Percentiles rank a stretch among this genome's conserved stretches.
phyloP scores from a whole-genome alignment of 2,797 vertebrate species.

The Adelosebastes latens region DNA sequence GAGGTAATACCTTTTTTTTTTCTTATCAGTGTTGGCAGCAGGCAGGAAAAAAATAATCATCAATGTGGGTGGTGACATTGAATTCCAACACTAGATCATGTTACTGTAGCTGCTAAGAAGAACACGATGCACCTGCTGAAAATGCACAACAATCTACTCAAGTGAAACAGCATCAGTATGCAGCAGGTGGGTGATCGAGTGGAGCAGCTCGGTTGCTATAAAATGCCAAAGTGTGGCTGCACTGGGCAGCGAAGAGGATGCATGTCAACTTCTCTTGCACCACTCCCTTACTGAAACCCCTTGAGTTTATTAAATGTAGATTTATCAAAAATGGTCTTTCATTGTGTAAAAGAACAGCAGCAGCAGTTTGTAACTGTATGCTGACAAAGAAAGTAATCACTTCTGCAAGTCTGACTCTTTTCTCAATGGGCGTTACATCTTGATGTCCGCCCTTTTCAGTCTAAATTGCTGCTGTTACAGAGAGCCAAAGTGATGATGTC shows the following conservation, averaged over 20 bases:
- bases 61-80: constrained; percentile 27
- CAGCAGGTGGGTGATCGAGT: constrained; percentile 5
- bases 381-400: background rate
- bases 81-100: constrained; percentile 20
- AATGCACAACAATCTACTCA: background rate
- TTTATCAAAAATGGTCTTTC: background rate
- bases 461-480: background rate
- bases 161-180: constrained; percentile 9
- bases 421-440: background rate
- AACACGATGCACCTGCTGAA: constrained; percentile 21
- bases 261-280: background rate
- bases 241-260: background rate
- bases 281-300: background rate
- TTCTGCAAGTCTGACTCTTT: background rate
- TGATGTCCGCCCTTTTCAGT: background rate
- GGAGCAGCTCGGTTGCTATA: background rate
- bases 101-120: constrained; percentile 28
- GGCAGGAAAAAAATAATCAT: background rate
- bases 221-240: background rate
- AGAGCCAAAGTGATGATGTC: background rate
- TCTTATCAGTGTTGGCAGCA: constrained; percentile 22
- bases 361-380: background rate
- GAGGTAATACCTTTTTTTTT: background rate
- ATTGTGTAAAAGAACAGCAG: background rate
- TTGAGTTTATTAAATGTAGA: background rate